Evolutionary conservation across 2,113 vertebrate species (phyloP), one percentile per base, ranked within the genome.

Genomic region (Cnemophilus loriae): DNA sequence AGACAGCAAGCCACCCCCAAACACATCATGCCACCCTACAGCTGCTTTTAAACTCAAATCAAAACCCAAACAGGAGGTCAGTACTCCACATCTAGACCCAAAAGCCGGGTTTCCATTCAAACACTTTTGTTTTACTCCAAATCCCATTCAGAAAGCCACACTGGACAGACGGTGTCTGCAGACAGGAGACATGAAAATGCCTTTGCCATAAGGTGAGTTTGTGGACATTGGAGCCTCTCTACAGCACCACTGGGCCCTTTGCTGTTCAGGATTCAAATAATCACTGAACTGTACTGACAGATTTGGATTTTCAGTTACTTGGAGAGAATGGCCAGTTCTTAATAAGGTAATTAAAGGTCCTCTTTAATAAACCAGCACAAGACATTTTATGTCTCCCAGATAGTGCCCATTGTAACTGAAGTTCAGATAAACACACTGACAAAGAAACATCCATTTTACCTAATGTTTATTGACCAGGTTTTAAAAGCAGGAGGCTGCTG

Each of bases 281-380:
- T 53, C 59, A 6, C 23, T 39, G n/a, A 80, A 44, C n/a, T 21
- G 27, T 78, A 73, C 65, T 60, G 73, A 41, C 61, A 42, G 84
- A 46, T 60, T 93, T 57, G 53, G 78, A 61, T 84, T 94, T 89
- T 64, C 64, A 32, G 33, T 47, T 57, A 63, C 67, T 55, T 53
- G 35, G 50, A 77, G 71, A 76, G 7, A 84, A 73, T 3, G 16
- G 85, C 68, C 84, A 86, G 67, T 90, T 87, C 87, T 93, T 57
- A 91, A 95, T 65, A 74, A 69, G 42, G 47, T 80, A 90, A 96
- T 97, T 83, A 87, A 95, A 93, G 84, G 26, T 94, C 53, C 87
- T 96, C 84, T 96, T 95, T 91, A 93, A 93, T 97, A 94, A 91
- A 65, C 35, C 24, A 77, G 35, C 75, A 80, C 20, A 74, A 90